These are phyloP conservation scores for Cygnus atratus DNA, from an alignment of 2,113 vertebrate genomes.

Conservation along the genomic window DNA sequence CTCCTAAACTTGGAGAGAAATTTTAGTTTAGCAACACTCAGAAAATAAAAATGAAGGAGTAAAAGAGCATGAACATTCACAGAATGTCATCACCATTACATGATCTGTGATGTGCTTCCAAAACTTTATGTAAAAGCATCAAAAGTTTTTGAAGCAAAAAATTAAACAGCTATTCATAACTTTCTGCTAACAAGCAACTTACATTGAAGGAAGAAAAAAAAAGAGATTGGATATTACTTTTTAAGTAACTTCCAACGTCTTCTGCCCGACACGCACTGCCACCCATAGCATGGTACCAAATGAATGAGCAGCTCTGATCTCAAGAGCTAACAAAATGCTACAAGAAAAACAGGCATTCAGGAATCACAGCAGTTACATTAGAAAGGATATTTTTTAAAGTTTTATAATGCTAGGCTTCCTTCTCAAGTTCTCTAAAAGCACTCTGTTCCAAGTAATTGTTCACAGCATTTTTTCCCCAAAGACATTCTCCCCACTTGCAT, in stretches of 20 bases:
- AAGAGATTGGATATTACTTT: not conserved
- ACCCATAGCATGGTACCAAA: not conserved
- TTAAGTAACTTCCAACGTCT: not conserved
- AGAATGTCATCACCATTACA: not conserved
- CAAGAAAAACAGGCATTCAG: not conserved
- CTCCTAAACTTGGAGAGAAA: not conserved
- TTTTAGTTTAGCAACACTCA: not conserved
- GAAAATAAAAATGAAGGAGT: not conserved
- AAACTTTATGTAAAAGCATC: not conserved
- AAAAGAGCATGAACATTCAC: not conserved
- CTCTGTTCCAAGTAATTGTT: not conserved
- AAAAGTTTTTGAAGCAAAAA: not conserved
- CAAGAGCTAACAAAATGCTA: not conserved
- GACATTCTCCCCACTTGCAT: not conserved
- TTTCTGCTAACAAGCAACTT: not conserved
- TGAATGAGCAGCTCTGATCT: not conserved
- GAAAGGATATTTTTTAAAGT: not conserved
- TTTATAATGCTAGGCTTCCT: not conserved
- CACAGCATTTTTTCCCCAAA: not conserved
- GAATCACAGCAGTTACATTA: not conserved
- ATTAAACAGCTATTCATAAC: rapidly evolving
- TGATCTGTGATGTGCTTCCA: rapidly evolving
- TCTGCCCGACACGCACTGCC: rapidly evolving
- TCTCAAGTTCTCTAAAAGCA: not conserved
- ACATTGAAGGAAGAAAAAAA: not conserved